Evolutionary conservation across 1,140 invertebrate genomes (phyloP).

Genomic region (Camponotus floridanus): DNA sequence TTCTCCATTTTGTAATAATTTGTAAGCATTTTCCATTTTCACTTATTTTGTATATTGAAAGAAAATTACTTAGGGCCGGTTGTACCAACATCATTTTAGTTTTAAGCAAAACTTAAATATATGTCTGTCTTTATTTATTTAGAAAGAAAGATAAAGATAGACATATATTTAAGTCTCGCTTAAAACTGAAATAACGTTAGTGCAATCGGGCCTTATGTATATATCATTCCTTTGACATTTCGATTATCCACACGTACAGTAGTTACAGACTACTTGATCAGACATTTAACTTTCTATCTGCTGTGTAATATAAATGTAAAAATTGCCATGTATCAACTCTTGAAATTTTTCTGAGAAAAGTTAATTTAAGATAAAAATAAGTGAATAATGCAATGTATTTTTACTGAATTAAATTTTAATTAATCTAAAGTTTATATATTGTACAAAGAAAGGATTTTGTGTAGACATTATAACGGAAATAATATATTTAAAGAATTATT

Average conservation of each 20-base stretch:
- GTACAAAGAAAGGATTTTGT: neutral
- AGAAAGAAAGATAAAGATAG: too few species aligned
- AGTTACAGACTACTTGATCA: neutral
- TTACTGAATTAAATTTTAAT: neutral
- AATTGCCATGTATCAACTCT: neutral
- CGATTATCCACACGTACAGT: slow-evolving; percentile 10
- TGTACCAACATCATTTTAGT: too few species aligned
- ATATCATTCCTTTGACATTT: slow-evolving; percentile 12
- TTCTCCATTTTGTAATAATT: neutral
- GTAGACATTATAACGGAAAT: neutral
- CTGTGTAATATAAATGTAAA: slow-evolving; percentile 21
- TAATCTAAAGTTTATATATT: neutral
- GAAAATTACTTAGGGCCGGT: too few species aligned
- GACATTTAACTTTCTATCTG: slow-evolving; percentile 32
- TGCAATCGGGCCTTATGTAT: too few species aligned
- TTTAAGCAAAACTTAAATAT: too few species aligned
- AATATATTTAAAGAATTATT: slow-evolving; percentile 4
- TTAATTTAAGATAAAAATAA: neutral
- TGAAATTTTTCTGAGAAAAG: neutral
- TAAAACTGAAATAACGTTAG: too few species aligned
- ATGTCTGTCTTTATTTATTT: too few species aligned
- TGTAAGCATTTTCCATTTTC: neutral
- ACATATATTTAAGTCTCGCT: too few species aligned
- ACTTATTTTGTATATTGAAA: neutral
- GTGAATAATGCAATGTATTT: neutral